Evolutionary conservation across 2,888 invertebrate species (phyloP).

Genomic region (Heteromurus nitidus): DNA sequence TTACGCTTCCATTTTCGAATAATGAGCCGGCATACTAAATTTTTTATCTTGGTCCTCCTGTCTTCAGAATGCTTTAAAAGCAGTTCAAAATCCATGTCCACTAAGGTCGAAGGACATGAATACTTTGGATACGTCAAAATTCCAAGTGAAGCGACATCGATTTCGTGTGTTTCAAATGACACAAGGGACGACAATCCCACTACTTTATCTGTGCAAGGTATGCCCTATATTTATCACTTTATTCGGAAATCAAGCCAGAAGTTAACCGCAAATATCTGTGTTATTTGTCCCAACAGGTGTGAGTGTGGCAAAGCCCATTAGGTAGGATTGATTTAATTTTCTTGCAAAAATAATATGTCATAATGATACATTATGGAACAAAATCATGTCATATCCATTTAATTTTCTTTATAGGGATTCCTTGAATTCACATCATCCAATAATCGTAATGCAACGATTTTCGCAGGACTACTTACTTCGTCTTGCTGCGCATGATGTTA

Average conservation of each 20-base stretch:
- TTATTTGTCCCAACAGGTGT: neutral
- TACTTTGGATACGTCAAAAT: too few species aligned
- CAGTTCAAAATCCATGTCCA: too few species aligned
- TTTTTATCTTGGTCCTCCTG: neutral
- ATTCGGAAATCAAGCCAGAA: neutral
- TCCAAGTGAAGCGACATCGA: too few species aligned
- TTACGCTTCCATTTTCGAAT: too few species aligned
- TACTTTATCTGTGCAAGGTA: slow-evolving; percentile 28
- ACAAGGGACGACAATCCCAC: too few species aligned
- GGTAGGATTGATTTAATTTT: too few species aligned
- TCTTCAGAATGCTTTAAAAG: neutral
- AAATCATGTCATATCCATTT: neutral
- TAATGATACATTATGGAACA: neutral
- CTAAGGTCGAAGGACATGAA: too few species aligned
- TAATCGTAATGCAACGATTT: slow-evolving; percentile 23
- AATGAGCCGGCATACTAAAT: neutral
- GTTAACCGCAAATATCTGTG: neutral
- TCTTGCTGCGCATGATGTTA: slow-evolving; percentile 23
- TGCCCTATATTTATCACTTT: neutral
- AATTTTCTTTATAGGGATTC: neutral
- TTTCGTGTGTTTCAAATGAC: too few species aligned
- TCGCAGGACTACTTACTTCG: slow-evolving; percentile 29
- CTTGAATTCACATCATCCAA: neutral
- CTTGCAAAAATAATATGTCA: too few species aligned
- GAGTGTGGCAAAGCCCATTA: neutral